Base-by-base conservation (phyloP, 2,797 vertebrate species). In the Triplophysa bombifrons region DNA sequence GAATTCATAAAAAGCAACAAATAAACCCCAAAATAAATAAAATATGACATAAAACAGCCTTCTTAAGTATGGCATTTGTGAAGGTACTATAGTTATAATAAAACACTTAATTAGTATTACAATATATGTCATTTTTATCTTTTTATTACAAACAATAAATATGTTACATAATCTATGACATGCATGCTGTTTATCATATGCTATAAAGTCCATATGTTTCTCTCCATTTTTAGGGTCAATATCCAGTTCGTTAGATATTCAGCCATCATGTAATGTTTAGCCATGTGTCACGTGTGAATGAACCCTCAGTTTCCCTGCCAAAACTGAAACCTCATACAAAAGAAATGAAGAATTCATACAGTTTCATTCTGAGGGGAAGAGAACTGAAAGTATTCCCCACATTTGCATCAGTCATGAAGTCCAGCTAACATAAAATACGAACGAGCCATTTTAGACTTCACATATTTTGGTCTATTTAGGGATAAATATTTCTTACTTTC, bases 281-380 rank as follows among this genome's bases (percentile, higher is more conserved):
- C 44, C 12, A 17, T 51, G 53, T 51, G 22, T 77, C 75, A 68
- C 50, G 19, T 25, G 64, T 22, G n/a, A 70, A 48, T 48, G 7
- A 68, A 76, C 41, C 38, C 48, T 34, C 53, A 69, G 60, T 63
- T 34, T 48, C 27, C 25, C 56, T 50, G 44, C 4, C 48, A 22
- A 60, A 50, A 77, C 1, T 12, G 13, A 56, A 51, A 25, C 44
- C 44, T 61, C 5, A 5, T 53, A 14, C 19, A 71, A 22, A 72
- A 63, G 20, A 63, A 72, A 78, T 63, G 48, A 64, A 64, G 17
- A 41, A 64, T 72, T 55, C 38, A 51, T 38, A 14, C 58, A 64
- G 68, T 72, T 78, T 78, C 68, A 72, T 12, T 78, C 20, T 72
- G 22, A 56, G 69, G 77, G 61, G 72, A 79, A 65, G 69, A 55